Conservation (phyloP, 2,888 invertebrate species). For the Eupithecia abbreviata region DNA sequence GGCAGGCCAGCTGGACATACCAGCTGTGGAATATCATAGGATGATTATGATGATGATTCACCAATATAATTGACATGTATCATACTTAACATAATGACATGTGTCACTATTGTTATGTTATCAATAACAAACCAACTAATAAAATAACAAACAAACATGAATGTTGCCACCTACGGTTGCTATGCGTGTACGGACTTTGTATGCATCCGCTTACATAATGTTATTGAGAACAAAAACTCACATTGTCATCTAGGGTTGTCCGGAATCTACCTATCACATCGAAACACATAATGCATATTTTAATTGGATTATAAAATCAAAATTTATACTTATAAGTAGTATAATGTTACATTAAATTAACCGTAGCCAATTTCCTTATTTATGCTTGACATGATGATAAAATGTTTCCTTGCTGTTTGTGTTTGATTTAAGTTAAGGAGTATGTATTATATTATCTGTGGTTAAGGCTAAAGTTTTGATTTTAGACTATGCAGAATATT, state of each 20-base stretch:
- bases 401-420: neutral
- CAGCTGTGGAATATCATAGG: too few relatives aligned
- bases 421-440: too few relatives aligned
- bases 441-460: too few relatives aligned
- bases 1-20: too few relatives aligned
- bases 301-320: neutral
- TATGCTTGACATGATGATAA: neutral
- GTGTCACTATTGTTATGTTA: neutral
- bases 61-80: neutral
- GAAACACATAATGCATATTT: neutral
- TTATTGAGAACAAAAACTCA: conserved; percentile 35
- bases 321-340: neutral
- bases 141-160: conserved; percentile 22
- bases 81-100: neutral
- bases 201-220: conserved; percentile 42
- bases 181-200: conserved; percentile 24
- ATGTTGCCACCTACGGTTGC: conserved; percentile 21
- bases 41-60: neutral
- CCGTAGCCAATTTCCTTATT: neutral
- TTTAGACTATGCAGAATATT: neutral
- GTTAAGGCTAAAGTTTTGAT: too few relatives aligned
- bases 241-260: conserved; percentile 23
- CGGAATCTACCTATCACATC: neutral
- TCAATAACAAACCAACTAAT: conserved; percentile 4
- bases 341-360: neutral